Conservation (phyloP, 2,113 vertebrate genomes). For the Zootoca vivipara region DNA sequence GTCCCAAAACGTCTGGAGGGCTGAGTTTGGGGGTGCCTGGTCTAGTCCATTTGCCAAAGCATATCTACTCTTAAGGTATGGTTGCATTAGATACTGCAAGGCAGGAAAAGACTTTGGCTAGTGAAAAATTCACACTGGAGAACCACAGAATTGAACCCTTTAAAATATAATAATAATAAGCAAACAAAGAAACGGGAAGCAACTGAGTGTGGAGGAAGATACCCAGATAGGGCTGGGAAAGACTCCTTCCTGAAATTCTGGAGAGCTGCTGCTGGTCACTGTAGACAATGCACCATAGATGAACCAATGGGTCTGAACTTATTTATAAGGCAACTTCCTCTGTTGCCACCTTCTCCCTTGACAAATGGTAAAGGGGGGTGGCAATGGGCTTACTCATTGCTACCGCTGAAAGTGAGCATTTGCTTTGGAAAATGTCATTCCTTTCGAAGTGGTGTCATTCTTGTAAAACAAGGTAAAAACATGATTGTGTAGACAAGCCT, state of each 20-base stretch:
- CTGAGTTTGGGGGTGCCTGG: too few relatives aligned
- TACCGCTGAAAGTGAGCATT: neutral
- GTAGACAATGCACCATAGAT: too few relatives aligned
- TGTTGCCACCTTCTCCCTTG: neutral
- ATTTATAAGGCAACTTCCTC: neutral
- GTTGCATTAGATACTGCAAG: neutral
- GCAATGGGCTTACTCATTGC: neutral
- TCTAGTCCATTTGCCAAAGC: neutral
- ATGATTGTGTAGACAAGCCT: too few relatives aligned
- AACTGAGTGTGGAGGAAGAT: neutral
- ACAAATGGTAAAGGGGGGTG: neutral
- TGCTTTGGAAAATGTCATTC: neutral
- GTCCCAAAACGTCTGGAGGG: too few relatives aligned
- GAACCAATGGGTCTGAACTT: too few relatives aligned
- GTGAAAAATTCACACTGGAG: neutral
- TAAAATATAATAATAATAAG: too few relatives aligned
- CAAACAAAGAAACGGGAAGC: too few relatives aligned
- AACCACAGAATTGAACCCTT: neutral
- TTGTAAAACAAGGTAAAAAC: too few relatives aligned
- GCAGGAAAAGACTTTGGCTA: neutral
- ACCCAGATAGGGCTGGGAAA: too few relatives aligned
- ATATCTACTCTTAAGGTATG: neutral
- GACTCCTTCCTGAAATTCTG: too few relatives aligned
- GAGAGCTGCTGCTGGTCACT: too few relatives aligned
- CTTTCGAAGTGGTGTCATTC: neutral